phyloP scores from a whole-genome alignment of 2,888 invertebrate genomes.

The Anoncus sp. region DNA sequence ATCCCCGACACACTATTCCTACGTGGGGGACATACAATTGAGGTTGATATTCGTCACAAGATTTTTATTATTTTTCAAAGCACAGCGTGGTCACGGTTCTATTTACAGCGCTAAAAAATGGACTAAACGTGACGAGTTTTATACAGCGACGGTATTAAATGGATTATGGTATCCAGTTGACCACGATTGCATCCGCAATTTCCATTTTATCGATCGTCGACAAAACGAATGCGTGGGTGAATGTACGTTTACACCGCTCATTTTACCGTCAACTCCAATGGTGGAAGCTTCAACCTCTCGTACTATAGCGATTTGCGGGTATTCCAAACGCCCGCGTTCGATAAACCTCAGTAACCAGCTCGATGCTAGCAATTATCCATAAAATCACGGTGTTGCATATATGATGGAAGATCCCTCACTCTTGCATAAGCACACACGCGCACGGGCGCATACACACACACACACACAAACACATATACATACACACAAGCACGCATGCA shows the following conservation, averaged over 20 bases:
- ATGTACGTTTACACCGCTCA: background rate
- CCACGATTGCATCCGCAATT: conserved; percentile 39
- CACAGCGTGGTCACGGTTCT: background rate
- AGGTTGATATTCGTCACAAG: no score
- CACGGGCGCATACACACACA: no score
- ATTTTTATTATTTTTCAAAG: no score
- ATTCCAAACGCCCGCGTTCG: conserved; percentile 6
- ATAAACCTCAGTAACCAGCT: conserved; percentile 44
- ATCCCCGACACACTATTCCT: no score
- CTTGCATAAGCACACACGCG: no score
- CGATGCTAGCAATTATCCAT: conserved; percentile 27
- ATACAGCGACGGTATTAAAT: conserved; percentile 16
- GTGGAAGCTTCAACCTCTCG: background rate
- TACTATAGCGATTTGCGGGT: background rate
- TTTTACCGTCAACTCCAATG: background rate
- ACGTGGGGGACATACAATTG: no score
- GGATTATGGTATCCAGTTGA: conserved; percentile 18
- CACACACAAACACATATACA: no score
- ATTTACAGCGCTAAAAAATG: background rate
- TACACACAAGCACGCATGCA: background rate
- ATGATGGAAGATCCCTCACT: conserved; percentile 16
- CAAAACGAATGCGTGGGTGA: conserved; percentile 2
- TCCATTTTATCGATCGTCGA: conserved; percentile 32
- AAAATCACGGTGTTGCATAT: conserved; percentile 13
- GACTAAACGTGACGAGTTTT: background rate